Evolutionary conservation across 2,797 vertebrate species (phyloP).

Genomic region (Heterohyrax brucei): DNA sequence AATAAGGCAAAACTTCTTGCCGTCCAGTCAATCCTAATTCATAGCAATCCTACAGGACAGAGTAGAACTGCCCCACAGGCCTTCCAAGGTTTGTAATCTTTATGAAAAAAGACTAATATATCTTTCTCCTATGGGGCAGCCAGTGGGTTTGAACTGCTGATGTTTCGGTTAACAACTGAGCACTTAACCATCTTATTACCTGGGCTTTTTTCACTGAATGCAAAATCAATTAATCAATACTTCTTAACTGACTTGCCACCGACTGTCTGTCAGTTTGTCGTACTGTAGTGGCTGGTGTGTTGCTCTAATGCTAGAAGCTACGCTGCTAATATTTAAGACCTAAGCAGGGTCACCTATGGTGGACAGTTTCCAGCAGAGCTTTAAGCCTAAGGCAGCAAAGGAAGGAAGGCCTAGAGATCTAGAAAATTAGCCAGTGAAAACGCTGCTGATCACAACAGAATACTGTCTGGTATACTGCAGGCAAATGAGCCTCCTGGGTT

Average conservation of each 20-base stretch:
- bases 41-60: not conserved
- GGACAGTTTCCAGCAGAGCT: not conserved
- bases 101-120: not conserved
- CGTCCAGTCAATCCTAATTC: not conserved
- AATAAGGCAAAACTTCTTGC: not conserved
- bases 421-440: not conserved
- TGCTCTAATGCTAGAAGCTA: not conserved
- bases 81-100: not conserved
- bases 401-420: not conserved
- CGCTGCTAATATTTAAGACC: not conserved
- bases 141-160: not conserved
- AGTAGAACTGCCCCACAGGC: not conserved
- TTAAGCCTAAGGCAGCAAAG: not conserved
- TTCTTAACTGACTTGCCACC: constrained; percentile 14
- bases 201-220: not conserved
- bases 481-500: not conserved
- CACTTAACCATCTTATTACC: not conserved
- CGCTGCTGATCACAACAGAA: not conserved
- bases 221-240: constrained; percentile 14
- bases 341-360: not conserved
- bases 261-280: not conserved
- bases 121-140: not conserved
- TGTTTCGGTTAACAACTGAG: not conserved
- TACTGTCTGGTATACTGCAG: not conserved
- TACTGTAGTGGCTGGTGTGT: not conserved